Evolutionary conservation across 1,140 invertebrate species (phyloP), one percentile per base, ranked within the genome.

Genomic region (Bathynomus jamesi): DNA sequence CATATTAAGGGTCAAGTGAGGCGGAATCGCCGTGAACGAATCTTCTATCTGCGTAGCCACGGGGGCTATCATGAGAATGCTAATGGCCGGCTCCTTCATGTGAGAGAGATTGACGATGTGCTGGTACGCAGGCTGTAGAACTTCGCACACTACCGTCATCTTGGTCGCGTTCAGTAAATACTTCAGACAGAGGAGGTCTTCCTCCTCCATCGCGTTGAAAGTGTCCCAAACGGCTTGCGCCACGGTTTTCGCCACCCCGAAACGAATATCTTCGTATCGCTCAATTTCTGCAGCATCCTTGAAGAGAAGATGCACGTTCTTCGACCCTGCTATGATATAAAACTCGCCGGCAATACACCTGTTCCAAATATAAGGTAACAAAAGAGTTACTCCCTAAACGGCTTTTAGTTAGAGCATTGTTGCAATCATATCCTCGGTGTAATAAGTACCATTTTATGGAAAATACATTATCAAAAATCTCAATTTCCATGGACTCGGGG

Each of bases 271-370:
- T 30, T 61, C 77, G 75, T 85, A 85, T 67, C 72, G 75, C 17
- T 79, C 71, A 71, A 85, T 82, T 73, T 85, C 83, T 32, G 76
- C 82, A 81, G 30, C 53, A 78, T 79, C 81, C 65, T 79, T 80
- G 53, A 83, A 81, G 28, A 85, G 64, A 69, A 85, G 74, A 77
- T 85, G 84, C 40, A 85, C 84, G 80, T 85, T 85, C 76, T 85
- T 85, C 3, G 84, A 85, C 5, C 84, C 84, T 61, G 81, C 80
- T 77, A 82, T 82, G 28, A 84, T 75, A 8, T 81, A 76, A 69
- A 77, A 78, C 61, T 82, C 67, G 62, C 79, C 80, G 70, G 77
- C 80, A 61, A 85, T 78, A 31, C 78, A 70, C 64, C 70, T 71
- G 28, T 25, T 28, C 10, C n/a, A 31, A 17, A 67, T 21, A 46